Evolutionary conservation across 53 echinoderm and acorn worm genomes (phyloP), one percentile per base, ranked within the genome.

Genomic region (Arbacia lixula): DNA sequence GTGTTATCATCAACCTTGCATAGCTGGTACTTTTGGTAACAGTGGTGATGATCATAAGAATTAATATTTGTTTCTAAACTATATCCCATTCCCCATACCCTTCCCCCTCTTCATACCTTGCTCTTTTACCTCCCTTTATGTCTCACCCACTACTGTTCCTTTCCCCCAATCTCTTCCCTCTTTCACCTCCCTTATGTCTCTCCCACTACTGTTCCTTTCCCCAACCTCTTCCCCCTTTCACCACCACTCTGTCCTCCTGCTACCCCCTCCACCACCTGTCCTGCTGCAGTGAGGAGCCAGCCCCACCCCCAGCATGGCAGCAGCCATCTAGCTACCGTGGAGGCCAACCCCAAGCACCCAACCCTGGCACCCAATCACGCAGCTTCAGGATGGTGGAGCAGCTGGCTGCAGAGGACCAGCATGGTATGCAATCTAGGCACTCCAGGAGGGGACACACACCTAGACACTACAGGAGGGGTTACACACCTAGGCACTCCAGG

Each of bases 361-460:
- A 92, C 61, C 94, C 97, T 31, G 53, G 88, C 24, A 94, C 76
- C 53, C 91, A 92, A 53, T 97, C 97, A 37, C 51, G 88, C 24
- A 94, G 93, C 54, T 97, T 97, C 82, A 94, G 86, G 78, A 86
- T 94, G 92, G 61, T 97, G 51, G 87, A 93, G 76, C 85, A 76
- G 61, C 88, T 92, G 56, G 62, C 87, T 20, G 91, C 72, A 11
- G 72, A 88, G 0, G 92, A 86, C 28, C 5, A 77, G 1, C 19
- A 34, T 4, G 60, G 60, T 77, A 75, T 5, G 57, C 17, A 10
- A 57, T n/a, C n/a, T n/a, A n/a, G n/a, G n/a, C n/a, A n/a, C n/a
- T n/a, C n/a, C n/a, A n/a, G n/a, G n/a, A n/a, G n/a, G n/a, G n/a
- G n/a, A n/a, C n/a, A n/a, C n/a, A n/a, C n/a, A n/a, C n/a, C n/a